A percentile compares a stretch with the other conserved stretches of the same genome.
phyloP scores from a whole-genome alignment of 2,888 invertebrate genomes.

The Drosophila paucipuncta region DNA sequence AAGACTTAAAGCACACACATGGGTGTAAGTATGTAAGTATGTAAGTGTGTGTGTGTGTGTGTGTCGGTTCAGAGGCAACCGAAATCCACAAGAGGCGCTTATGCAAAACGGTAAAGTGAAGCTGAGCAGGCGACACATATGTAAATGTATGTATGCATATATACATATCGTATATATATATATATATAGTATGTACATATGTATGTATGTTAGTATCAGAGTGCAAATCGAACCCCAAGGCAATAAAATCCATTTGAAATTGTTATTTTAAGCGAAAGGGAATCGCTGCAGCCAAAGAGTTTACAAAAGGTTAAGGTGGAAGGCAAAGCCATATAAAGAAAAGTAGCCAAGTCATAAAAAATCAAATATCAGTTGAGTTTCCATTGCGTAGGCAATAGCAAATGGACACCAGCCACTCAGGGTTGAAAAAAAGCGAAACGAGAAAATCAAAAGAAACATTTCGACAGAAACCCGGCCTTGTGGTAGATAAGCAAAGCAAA shows the following conservation, averaged over 20 bases:
- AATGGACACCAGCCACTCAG: slow-evolving; percentile 48
- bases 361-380: slow-evolving; percentile 74
- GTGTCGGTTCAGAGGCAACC: slow-evolving; percentile 30
- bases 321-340: slow-evolving; percentile 41
- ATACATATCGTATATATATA: slow-evolving; percentile 11
- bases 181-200: neutral
- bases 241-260: slow-evolving; percentile 82
- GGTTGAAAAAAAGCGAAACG: slow-evolving; percentile 20
- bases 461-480: slow-evolving; percentile 16
- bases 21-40: slow-evolving; percentile 8
- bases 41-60: neutral
- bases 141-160: slow-evolving; percentile 31
- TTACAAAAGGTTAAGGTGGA: slow-evolving; percentile 29
- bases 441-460: slow-evolving; percentile 62
- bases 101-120: slow-evolving; percentile 74
- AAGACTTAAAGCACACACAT: slow-evolving; percentile 48
- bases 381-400: slow-evolving; percentile 51
- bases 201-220: slow-evolving; percentile 17
- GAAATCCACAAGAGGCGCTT: slow-evolving; percentile 71
- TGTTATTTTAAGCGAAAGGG: slow-evolving; percentile 78
- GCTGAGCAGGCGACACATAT: slow-evolving; percentile 49
- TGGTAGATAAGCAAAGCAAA: slow-evolving; percentile 49
- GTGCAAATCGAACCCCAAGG: slow-evolving; percentile 72
- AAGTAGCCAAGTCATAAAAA: slow-evolving; percentile 73
- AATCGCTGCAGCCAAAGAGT: slow-evolving; percentile 37